phyloP scores from a whole-genome alignment of 2,888 invertebrate genomes.

The Hedychridium roseum region DNA sequence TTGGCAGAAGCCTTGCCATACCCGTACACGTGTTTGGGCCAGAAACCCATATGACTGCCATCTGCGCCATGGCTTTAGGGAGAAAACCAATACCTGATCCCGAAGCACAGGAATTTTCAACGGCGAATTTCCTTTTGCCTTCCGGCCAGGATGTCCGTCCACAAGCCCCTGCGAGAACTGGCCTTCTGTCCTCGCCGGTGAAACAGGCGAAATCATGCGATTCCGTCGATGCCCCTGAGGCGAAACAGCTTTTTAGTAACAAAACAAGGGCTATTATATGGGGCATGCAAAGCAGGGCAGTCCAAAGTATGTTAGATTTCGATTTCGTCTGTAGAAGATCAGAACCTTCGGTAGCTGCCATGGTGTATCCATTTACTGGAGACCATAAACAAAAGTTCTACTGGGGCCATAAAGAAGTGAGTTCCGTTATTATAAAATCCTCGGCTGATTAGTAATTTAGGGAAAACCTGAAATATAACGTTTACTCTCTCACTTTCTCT shows the following conservation, averaged over 20 bases:
- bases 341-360: conserved; percentile 93
- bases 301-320: conserved; percentile 96
- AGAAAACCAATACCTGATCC: conserved; percentile 83
- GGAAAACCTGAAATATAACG: neutral
- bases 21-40: conserved; percentile 97
- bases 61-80: conserved; percentile 97
- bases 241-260: conserved; percentile 76
- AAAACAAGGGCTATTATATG: conserved; percentile 94
- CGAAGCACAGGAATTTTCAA: conserved; percentile 76
- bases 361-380: conserved; percentile 98
- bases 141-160: conserved; percentile 71
- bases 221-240: conserved; percentile 41
- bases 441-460: neutral
- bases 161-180: conserved; percentile 31
- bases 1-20: conserved; percentile 76
- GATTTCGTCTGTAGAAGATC: conserved; percentile 91
- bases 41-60: conserved; percentile 99
- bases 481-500: neutral
- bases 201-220: conserved; percentile 39
- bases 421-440: conserved; percentile 32
- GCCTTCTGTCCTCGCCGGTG: conserved; percentile 19
- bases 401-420: conserved; percentile 96
- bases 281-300: conserved; percentile 99
- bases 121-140: conserved; percentile 88
- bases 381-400: conserved; percentile 99